phyloP scores from a whole-genome alignment of 2,888 invertebrate genomes.

The Mythimna vitellina region DNA sequence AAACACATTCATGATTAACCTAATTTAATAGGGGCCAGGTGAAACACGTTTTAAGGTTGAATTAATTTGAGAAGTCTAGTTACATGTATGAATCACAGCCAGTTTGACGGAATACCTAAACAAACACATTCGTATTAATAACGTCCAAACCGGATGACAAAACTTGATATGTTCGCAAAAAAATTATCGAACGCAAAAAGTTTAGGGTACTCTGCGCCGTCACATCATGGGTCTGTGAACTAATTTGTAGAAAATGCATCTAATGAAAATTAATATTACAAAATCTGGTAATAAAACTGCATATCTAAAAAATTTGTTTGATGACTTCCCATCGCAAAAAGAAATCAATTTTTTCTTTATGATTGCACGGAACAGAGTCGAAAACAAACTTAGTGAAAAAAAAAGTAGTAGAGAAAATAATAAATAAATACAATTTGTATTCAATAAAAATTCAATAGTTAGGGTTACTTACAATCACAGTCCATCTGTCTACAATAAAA shows the following conservation, averaged over 20 bases:
- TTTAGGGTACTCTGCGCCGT: constrained; percentile 29
- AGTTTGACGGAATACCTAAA: constrained; percentile 27
- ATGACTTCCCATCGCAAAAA: no score
- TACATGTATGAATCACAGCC: constrained; percentile 41
- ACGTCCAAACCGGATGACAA: constrained; percentile 54
- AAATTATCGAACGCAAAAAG: constrained; percentile 57
- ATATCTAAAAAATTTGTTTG: not conserved
- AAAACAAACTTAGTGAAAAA: not conserved
- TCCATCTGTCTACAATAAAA: not conserved
- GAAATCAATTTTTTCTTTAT: not conserved
- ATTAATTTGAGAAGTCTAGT: constrained; percentile 26
- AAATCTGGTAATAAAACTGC: not conserved
- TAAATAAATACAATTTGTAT: not conserved
- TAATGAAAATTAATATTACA: not conserved
- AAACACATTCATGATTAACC: constrained; percentile 23
- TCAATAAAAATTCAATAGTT: not conserved
- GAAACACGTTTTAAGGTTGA: constrained; percentile 22
- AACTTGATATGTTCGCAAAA: constrained; percentile 55
- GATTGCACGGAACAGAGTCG: not conserved
- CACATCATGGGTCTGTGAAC: constrained; percentile 1
- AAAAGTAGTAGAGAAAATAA: not conserved
- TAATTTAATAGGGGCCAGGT: constrained; percentile 10
- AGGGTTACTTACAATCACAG: not conserved
- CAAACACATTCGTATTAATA: constrained; percentile 22
- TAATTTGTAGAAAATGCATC: not conserved